Conservation (phyloP, 2,113 vertebrate genomes). For the Platichthys stellatus region DNA sequence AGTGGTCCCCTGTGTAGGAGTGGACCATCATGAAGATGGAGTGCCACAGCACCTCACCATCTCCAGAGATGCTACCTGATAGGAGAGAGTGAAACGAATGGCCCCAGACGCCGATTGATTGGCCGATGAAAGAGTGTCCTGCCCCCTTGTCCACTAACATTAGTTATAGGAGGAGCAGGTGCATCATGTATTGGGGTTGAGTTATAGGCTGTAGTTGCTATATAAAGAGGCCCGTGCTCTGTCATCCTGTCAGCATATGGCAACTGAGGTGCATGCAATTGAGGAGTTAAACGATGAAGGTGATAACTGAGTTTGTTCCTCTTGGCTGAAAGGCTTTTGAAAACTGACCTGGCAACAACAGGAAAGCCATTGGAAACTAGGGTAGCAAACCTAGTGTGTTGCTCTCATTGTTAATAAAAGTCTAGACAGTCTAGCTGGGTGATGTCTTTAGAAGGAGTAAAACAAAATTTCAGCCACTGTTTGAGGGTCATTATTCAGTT, state of each 20-base stretch:
- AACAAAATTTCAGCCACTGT: constrained; percentile 16
- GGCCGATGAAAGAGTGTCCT: constrained; percentile 79
- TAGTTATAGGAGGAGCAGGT: constrained; percentile 71
- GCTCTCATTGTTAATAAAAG: not conserved
- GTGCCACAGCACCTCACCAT: constrained; percentile 59
- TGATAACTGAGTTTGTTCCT: constrained; percentile 14
- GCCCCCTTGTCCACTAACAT: constrained; percentile 71
- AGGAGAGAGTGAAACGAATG: constrained; percentile 78
- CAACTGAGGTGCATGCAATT: not conserved
- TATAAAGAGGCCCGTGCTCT: constrained; percentile 5
- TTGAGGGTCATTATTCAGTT: constrained; percentile 9
- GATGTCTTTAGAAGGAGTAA: constrained; percentile 16
- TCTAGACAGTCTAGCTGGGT: constrained; percentile 15
- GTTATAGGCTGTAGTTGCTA: constrained; percentile 12
- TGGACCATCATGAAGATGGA: constrained; percentile 71
- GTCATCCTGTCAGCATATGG: constrained; percentile 28
- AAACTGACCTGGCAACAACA: constrained; percentile 5
- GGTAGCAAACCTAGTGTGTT: constrained; percentile 3
- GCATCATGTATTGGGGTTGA: constrained; percentile 22
- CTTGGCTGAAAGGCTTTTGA: constrained; percentile 17
- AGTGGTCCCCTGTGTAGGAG: constrained; percentile 54
- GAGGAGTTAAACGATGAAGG: constrained; percentile 24
- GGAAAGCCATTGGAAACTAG: not conserved
- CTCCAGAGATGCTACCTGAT: constrained; percentile 68
- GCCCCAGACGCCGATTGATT: constrained; percentile 78